These are phyloP conservation scores for Stegodyphus dumicola DNA, from an alignment of 1,140 invertebrate species.

Conservation along the genomic window DNA sequence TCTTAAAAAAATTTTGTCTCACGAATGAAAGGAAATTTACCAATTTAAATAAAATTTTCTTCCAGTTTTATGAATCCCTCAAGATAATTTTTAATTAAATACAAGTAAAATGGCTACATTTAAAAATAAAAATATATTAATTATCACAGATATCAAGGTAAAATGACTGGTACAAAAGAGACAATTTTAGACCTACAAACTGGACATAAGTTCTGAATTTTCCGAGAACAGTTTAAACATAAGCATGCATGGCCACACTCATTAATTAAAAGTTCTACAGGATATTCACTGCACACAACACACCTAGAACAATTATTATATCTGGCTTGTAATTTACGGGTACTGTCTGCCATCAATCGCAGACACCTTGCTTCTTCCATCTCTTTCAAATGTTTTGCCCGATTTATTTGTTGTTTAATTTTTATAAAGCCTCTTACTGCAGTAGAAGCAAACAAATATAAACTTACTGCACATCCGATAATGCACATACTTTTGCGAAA, in stretches of 20 bases:
- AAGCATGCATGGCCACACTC: constrained; percentile 70
- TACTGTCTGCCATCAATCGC: constrained; percentile 38
- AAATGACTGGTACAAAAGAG: too few relatives aligned
- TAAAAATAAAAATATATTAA: too few relatives aligned
- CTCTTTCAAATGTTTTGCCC: constrained; percentile 69
- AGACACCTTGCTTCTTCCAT: constrained; percentile 45
- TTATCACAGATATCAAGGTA: too few relatives aligned
- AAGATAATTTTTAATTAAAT: too few relatives aligned
- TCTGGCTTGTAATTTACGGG: constrained; percentile 19
- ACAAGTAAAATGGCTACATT: too few relatives aligned
- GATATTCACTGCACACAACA: constrained; percentile 68
- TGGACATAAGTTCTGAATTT: constrained; percentile 66
- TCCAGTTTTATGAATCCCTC: too few relatives aligned
- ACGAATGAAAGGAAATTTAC: too few relatives aligned
- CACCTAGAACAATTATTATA: constrained; percentile 64
- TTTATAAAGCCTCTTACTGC: constrained; percentile 59
- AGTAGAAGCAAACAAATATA: constrained; percentile 63
- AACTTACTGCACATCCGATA: constrained; percentile 64
- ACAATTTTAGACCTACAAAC: too few relatives aligned
- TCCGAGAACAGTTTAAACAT: constrained; percentile 67
- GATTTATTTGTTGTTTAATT: constrained; percentile 48
- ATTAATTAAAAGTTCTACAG: constrained; percentile 67
- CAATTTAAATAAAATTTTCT: too few relatives aligned
- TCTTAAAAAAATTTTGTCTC: too few relatives aligned
- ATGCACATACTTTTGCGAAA: constrained; percentile 64